Evolutionary conservation across 1,140 invertebrate species (phyloP), one percentile per base, ranked within the genome.

Genomic region (Drosophila parvula): DNA sequence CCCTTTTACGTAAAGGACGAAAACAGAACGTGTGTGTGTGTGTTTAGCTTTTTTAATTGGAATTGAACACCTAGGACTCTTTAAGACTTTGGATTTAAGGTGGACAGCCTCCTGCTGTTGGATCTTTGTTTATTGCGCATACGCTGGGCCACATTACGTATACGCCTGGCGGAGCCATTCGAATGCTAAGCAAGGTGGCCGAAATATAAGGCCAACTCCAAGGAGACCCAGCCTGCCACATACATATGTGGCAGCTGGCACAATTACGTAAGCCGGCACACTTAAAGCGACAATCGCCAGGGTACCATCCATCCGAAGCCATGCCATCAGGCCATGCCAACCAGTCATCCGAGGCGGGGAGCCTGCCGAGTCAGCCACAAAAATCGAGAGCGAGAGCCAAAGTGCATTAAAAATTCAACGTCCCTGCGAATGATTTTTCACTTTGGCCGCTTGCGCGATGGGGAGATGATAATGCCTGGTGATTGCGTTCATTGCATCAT

Each of bases 371-470:
- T 16, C 30, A 45, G 56, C 32, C 45, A 12, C 70, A 57, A 63
- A 60, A 78, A 59, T 51, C 56, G 40, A 65, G 53, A 41, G 59
- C 53, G 32, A 65, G 34, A 64, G 56, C 38, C 44, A 74, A 74
- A 88, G 75, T 82, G 83, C 79, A 88, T 85, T 88, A 76, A 88
- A 88, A 79, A 88, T 85, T 85, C 65, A 82, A 79, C 79, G 61
- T 58, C 73, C 55, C 62, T 56, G 73, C 74, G 74, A 77, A 67
- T 77, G 74, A 77, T 77, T 77, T 77, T 78, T 78, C 74, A 78
- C 74, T 78, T 78, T 61, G 55, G 40, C 36, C n/a, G 16, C 30
- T 22, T 22, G 28, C 47, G 53, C 5, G 32, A 51, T 43, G 53
- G 70, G 36, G 48, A 38, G 64, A 77, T 43, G 74, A 78, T 78